Evolutionary conservation across 2,797 vertebrate species (phyloP), one percentile per base, ranked within the genome.

Genomic region (Ctenochaetus hawaiiensis): DNA sequence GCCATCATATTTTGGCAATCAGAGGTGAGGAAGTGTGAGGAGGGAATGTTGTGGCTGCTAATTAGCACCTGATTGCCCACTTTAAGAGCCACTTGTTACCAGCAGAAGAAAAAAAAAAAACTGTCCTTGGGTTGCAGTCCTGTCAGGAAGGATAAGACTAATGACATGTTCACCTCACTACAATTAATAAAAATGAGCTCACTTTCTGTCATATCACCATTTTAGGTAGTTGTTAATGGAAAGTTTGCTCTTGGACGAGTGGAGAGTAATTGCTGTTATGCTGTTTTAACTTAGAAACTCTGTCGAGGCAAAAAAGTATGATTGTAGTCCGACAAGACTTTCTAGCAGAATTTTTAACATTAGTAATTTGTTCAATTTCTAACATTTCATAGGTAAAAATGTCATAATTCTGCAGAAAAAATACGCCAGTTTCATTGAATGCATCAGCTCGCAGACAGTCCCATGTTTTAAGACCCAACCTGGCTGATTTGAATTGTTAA

Each of bases 31-130:
- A 30, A 30, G 26, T 30, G 26, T 30, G 26, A 61, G 58, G 23
- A 26, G 58, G 18, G 22, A 26, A 10, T 43, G 5, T 20, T 17
- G 16, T 23, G 41, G n/a, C 56, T 12, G 41, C 30, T 66, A 63
- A 75, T 77, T 78, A 67, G 64, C 20, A 63, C 22, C 12, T 45
- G 59, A 62, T 58, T 34, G 56, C 20, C 8, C 18, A 58, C 58
- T 72, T 67, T 34, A 10, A 63, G 43, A 8, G 3, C 4, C 49
- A 23, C 39, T 16, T 18, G 51, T 64, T 20, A 67, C 22, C 49
- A 60, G 16, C 11, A 13, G 43, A 14, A 43, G 26, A 67, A 47
- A 7, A 67, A 69, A 5, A 56, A 23, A 30, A 30, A 45, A 8
- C n/a, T 17, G 64, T 72, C 47, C 18, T 61, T n/a, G 22, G 23